Evolutionary conservation across 2,888 invertebrate species (phyloP), one percentile per base, ranked within the genome.

Genomic region (Arctia plantaginis): DNA sequence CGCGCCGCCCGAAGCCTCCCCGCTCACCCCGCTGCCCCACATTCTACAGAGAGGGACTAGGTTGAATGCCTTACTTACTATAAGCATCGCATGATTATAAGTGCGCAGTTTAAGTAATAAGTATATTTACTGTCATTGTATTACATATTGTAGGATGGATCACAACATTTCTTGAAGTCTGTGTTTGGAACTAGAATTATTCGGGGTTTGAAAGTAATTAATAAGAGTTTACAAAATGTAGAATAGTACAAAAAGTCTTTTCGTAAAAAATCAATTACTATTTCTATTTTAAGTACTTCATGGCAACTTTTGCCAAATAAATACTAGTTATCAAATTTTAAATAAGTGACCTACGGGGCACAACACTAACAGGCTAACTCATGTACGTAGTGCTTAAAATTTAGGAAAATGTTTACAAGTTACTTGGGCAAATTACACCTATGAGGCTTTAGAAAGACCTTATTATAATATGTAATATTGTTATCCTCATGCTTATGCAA

Each of bases 11-110:
- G 84, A 86, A 78, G 83, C 73, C 73, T 79, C 83, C 86, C 81
- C 88, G 74, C 88, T 74, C 83, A 80, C 91, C 89, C 90, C 90
- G 82, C 88, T 88, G 88, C 87, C 90, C 90, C 90, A 91, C 89
- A 84, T 86, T 78, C 18, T 66, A 78, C 94, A 94, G 95, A 83
- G 88, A 86, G 90, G 89, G 20, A 93, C 85, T 92, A 73, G 59
- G 75, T 33, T 62, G 10, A 44, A 73, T 72, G 33, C 44, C 65
- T 76, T 69, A 1, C n/a, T 3, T 55, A n/a, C 55, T n/a, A 7
- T 55, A 2, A 55, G 13, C 3, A 55, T n/a, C 55, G 55, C n/a
- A 27, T 13, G n/a, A 23, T 27, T 55, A 27, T 55, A 12, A 55
- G 12, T n/a, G n/a, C n/a, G 6, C n/a, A n/a, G 20, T 20, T 1